Evolutionary conservation across 2,888 invertebrate species (phyloP).

Genomic region (Cyclophora punctaria): DNA sequence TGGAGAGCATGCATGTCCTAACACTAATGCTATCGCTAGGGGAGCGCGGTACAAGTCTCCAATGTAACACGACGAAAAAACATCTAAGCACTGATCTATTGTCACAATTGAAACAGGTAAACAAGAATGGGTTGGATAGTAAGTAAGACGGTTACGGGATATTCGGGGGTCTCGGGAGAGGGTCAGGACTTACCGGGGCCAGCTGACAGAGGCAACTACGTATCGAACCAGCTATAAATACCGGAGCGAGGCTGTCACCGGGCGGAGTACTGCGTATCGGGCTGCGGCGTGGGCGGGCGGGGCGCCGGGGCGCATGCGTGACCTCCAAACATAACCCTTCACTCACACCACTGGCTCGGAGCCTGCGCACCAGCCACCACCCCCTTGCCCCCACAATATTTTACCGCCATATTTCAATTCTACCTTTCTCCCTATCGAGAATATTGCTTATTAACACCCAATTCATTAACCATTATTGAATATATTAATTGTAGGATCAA

Average conservation of each 20-base stretch:
- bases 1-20: conserved; percentile 68
- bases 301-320: too few species aligned
- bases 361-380: too few species aligned
- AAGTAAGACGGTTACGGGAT: conserved; percentile 25
- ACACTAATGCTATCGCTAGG: conserved; percentile 55
- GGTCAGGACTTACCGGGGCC: conserved; percentile 48
- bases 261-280: conserved; percentile 10
- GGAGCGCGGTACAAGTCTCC: conserved; percentile 29
- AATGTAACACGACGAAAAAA: conserved; percentile 40
- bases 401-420: too few species aligned
- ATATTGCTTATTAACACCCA: too few species aligned
- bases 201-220: conserved; percentile 26
- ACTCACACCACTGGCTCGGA: too few species aligned
- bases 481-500: too few species aligned
- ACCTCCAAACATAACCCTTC: too few species aligned
- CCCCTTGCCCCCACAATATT: too few species aligned
- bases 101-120: conserved; percentile 27
- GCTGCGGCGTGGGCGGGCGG: not conserved
- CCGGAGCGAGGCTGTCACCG: conserved; percentile 20
- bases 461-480: too few species aligned
- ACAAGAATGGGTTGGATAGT: conserved; percentile 29
- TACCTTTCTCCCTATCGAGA: too few species aligned
- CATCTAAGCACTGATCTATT: conserved; percentile 54
- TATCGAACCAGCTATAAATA: conserved; percentile 17
- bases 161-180: conserved; percentile 3